phyloP scores from a whole-genome alignment of 2,888 invertebrate genomes.

The Sylvicola cinctus region DNA sequence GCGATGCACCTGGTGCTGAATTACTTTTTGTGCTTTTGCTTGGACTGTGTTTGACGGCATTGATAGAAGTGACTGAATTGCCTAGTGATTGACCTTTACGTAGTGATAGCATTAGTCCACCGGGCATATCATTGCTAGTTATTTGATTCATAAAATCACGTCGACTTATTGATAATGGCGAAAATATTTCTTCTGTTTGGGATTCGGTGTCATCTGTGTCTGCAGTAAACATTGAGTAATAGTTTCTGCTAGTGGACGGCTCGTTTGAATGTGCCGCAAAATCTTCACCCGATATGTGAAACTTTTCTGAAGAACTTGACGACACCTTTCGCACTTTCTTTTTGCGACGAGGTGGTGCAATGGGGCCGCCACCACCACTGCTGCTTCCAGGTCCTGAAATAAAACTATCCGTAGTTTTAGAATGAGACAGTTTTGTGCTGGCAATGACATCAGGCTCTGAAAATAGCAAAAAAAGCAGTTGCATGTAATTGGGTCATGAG shows the following conservation, averaged over 20 bases:
- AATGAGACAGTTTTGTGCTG: slow-evolving; percentile 52
- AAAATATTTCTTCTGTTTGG: background rate
- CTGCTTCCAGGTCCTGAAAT: too few relatives aligned
- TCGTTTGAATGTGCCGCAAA: slow-evolving; percentile 16
- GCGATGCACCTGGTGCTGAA: slow-evolving; percentile 25
- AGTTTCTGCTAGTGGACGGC: slow-evolving; percentile 9
- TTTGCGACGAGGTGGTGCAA: slow-evolving; percentile 64
- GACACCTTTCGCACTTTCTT: slow-evolving; percentile 32
- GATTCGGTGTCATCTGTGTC: background rate
- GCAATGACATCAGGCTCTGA: slow-evolving; percentile 80
- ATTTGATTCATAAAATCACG: background rate
- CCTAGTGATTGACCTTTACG: slow-evolving; percentile 24
- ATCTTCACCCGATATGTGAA: slow-evolving; percentile 11
- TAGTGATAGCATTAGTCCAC: too few relatives aligned
- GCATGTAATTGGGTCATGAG: too few relatives aligned
- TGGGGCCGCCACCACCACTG: slow-evolving; percentile 28
- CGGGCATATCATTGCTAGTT: slow-evolving; percentile 15
- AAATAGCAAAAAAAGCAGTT: too few relatives aligned
- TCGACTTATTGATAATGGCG: background rate
- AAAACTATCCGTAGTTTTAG: slow-evolving; percentile 25
- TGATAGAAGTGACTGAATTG: slow-evolving; percentile 24
- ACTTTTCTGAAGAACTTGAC: slow-evolving; percentile 18
- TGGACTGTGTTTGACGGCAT: slow-evolving; percentile 24
- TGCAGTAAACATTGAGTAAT: background rate
- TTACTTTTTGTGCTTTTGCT: slow-evolving; percentile 27